Evolutionary conservation across 2,113 vertebrate genomes (phyloP).

Genomic region (Entelurus aequoreus): DNA sequence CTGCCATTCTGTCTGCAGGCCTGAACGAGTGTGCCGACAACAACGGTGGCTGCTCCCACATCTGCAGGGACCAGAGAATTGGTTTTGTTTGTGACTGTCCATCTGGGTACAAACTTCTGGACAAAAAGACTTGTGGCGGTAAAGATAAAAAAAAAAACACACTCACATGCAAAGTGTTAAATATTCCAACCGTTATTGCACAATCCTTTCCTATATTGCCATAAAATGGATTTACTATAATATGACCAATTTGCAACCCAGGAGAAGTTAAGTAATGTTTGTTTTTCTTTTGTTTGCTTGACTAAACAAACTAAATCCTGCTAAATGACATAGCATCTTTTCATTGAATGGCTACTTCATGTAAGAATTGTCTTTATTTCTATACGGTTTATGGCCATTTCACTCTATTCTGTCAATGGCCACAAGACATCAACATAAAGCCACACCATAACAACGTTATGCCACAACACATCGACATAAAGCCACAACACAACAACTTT

Average conservation of each 20-base stretch:
- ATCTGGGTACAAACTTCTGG: slow-evolving; percentile 87
- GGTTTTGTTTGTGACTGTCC: slow-evolving; percentile 93
- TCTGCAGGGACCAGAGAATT: slow-evolving; percentile 87
- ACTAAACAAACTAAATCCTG: too few relatives aligned
- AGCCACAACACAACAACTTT: too few relatives aligned
- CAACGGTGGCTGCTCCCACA: slow-evolving; percentile 95
- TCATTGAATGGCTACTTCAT: not conserved
- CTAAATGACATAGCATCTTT: not conserved
- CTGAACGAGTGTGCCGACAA: slow-evolving; percentile 79
- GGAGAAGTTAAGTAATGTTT: too few relatives aligned
- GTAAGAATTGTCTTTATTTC: not conserved
- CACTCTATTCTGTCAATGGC: too few relatives aligned
- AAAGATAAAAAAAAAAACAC: slow-evolving; percentile 30
- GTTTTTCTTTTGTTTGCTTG: too few relatives aligned
- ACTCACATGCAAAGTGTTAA: not conserved
- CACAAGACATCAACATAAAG: too few relatives aligned
- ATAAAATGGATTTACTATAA: too few relatives aligned
- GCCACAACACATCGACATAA: too few relatives aligned
- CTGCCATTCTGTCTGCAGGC: slow-evolving; percentile 42
- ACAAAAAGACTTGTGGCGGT: slow-evolving; percentile 97
- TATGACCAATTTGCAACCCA: too few relatives aligned
- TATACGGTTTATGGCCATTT: too few relatives aligned
- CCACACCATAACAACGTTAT: too few relatives aligned
- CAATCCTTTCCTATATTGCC: not conserved
- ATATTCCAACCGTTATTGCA: not conserved